Evolutionary conservation across 2,888 invertebrate genomes (phyloP).

Genomic region (Drosophila demipolita): DNA sequence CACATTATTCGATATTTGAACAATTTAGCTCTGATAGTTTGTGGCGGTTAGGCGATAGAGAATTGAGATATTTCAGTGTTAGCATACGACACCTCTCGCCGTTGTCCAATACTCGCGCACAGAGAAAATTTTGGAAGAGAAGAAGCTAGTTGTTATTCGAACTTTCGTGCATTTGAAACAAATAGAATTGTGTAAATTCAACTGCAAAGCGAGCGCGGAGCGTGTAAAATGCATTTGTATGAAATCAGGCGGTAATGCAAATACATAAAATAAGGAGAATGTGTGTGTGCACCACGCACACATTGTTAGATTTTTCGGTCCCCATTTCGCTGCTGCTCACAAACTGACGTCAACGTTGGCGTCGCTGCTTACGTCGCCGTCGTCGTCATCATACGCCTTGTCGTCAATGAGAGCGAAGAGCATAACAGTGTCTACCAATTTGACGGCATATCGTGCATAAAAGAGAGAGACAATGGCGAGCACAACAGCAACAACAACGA

Average conservation of each 20-base stretch:
- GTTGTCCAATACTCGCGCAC: conserved; percentile 39
- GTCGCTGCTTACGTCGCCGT: conserved; percentile 50
- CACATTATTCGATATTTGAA: conserved; percentile 13
- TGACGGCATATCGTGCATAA: conserved; percentile 53
- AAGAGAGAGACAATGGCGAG: conserved; percentile 68
- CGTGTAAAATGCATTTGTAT: conserved; percentile 60
- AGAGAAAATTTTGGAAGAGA: conserved; percentile 65
- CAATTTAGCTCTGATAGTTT: background rate
- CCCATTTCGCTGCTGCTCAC: conserved; percentile 55
- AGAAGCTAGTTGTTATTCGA: conserved; percentile 63
- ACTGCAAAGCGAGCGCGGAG: conserved; percentile 34
- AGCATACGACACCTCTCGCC: background rate
- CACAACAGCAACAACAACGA: conserved; percentile 70
- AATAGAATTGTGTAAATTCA: conserved; percentile 52
- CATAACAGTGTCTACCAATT: conserved; percentile 72
- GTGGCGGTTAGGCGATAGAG: conserved; percentile 22
- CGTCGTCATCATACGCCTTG: conserved; percentile 62
- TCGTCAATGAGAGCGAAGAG: conserved; percentile 71
- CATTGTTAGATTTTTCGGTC: conserved; percentile 71
- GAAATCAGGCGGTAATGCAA: conserved; percentile 50
- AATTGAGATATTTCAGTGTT: conserved; percentile 17
- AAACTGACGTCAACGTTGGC: conserved; percentile 67
- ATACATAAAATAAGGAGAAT: conserved; percentile 45
- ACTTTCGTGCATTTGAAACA: conserved; percentile 52
- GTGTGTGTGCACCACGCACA: conserved; percentile 60